Percentiles rank a stretch among this genome's conserved stretches.
Evolutionary conservation across 2,113 vertebrate genomes (phyloP).

Genomic region (Takifugu bimaculatus): DNA sequence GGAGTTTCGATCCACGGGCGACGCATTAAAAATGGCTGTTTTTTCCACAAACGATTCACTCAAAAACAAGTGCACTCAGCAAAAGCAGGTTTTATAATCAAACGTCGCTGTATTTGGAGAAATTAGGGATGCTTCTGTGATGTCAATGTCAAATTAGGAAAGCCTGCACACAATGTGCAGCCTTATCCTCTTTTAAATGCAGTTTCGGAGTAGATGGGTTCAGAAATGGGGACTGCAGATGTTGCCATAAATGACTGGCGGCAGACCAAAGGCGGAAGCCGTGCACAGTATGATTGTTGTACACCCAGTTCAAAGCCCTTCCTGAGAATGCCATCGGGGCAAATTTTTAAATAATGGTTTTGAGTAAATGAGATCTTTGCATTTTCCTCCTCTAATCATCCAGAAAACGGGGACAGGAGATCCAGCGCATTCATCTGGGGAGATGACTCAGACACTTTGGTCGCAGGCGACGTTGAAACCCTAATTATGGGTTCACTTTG

Average conservation of each 20-base stretch:
- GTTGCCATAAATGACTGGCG: conserved; percentile 5
- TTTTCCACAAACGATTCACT: too few relatives aligned
- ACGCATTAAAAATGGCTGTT: too few relatives aligned
- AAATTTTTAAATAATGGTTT: conserved; percentile 43
- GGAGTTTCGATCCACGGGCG: too few relatives aligned
- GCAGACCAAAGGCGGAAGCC: conserved; percentile 14
- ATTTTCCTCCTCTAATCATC: conserved; percentile 46
- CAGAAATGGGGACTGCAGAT: conserved; percentile 15
- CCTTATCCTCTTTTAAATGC: too few relatives aligned
- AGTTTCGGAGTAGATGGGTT: too few relatives aligned
- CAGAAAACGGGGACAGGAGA: conserved; percentile 34
- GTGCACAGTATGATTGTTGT: conserved; percentile 2
- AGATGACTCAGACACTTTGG: conserved; percentile 25
- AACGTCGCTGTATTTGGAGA: too few relatives aligned
- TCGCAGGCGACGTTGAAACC: conserved; percentile 32
- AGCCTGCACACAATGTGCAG: too few relatives aligned
- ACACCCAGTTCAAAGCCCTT: conserved; percentile 34
- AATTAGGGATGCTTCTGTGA: too few relatives aligned
- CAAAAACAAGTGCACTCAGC: too few relatives aligned
- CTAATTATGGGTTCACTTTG: conserved; percentile 51
- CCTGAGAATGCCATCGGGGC: conserved; percentile 35
- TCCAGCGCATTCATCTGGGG: conserved; percentile 36
- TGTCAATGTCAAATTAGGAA: too few relatives aligned
- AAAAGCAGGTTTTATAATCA: too few relatives aligned
- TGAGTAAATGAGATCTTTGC: conserved; percentile 27